Percentiles rank a stretch among this genome's conserved stretches.
Conservation (phyloP, 1,140 invertebrate species). For the Dinoponera quadriceps region DNA sequence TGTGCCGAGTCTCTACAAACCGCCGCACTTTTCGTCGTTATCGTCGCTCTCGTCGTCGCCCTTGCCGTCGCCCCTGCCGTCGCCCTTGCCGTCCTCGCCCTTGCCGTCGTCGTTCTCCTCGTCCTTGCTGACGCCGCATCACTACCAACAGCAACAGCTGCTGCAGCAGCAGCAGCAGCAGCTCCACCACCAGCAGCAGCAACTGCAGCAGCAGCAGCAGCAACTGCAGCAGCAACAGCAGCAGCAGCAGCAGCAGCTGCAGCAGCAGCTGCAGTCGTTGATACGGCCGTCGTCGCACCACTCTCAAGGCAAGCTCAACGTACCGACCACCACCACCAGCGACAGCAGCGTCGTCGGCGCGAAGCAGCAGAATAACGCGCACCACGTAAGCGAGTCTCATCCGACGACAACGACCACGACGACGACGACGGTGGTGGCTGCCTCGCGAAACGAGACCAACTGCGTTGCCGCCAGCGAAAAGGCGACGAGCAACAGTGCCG, state of each 20-base stretch:
- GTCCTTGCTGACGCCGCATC: too few species aligned
- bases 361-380: slow-evolving; percentile 57
- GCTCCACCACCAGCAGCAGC: slow-evolving; percentile 62
- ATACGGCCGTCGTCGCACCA: slow-evolving; percentile 61
- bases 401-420: background rate
- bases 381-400: slow-evolving; percentile 52
- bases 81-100: too few species aligned
- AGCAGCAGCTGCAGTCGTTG: slow-evolving; percentile 32
- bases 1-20: slow-evolving; percentile 80
- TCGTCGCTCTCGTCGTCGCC: slow-evolving; percentile 30
- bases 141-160: slow-evolving; percentile 48
- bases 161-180: slow-evolving; percentile 62
- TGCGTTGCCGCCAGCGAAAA: slow-evolving; percentile 58
- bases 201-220: slow-evolving; percentile 65
- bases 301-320: slow-evolving; percentile 67
- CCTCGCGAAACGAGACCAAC: slow-evolving; percentile 55
- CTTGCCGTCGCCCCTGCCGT: slow-evolving; percentile 54
- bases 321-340: slow-evolving; percentile 44
- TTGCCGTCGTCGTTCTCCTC: background rate
- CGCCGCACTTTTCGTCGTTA: slow-evolving; percentile 72
- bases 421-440: background rate
- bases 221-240: slow-evolving; percentile 42
- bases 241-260: slow-evolving; percentile 55
- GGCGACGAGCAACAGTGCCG: slow-evolving; percentile 42
- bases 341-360: slow-evolving; percentile 25